Evolutionary conservation across 2,113 vertebrate genomes (phyloP), one percentile per base, ranked within the genome.

Genomic region (Castor canadensis): DNA sequence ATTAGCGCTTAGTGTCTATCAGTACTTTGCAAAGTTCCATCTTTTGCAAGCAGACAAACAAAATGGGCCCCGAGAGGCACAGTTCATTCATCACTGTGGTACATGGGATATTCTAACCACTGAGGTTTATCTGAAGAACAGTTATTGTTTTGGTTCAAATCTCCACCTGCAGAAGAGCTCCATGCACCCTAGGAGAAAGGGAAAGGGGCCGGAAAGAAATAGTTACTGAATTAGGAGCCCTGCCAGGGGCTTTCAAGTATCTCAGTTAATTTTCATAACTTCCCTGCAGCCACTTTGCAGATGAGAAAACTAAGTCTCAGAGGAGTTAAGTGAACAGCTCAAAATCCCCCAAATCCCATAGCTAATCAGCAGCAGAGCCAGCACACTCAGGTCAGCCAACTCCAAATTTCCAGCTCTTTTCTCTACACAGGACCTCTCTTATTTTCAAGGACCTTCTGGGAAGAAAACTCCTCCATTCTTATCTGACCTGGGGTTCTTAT

Each of bases 251-350:
- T 95, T 84, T 73, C 71, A 87, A 56, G 22, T 58, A 91, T 79
- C 89, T 75, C 69, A 10, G 72, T 62, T 35, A 54, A 91, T 93
- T 94, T 94, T 76, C 52, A 69, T 66, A 71, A 62, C 4, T 38
- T 71, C 82, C 38, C 82, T 64, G 45, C 2, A 9, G 45, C 43
- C 94, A 94, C 76, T 92, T 81, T 76, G 66, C 93, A 95, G 89
- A 89, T 64, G 60, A 92, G 76, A 89, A 92, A 80, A 95, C 71
- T 72, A 82, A 73, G 58, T 72, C 49, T 89, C 79, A 67, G 22
- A 73, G 69, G 47, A 40, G 26, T 73, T 90, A 73, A 49, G 52
- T 64, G 76, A 45, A 87, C 30, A 16, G 56, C 24, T 93, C 66
- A n/a, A 66, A 79, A 71, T 67, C 76, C 72, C 69, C 76, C 49